These are phyloP conservation scores for Oryzias javanicus DNA, from an alignment of 2,113 vertebrate genomes.

Conservation along the genomic window DNA sequence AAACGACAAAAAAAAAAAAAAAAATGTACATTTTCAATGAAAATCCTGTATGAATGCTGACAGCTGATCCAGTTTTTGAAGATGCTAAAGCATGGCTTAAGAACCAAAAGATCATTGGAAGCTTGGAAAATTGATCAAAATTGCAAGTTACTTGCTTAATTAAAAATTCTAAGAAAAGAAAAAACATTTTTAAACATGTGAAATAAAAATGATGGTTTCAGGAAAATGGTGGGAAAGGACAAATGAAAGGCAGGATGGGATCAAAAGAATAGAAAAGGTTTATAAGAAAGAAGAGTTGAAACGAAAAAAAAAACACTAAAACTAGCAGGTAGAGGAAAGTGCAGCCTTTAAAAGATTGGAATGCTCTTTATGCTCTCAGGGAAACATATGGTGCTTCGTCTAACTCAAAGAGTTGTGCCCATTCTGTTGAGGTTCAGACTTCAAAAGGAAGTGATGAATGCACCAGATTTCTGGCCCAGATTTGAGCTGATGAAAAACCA, in stretches of 20 bases:
- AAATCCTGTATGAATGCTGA: too few species aligned
- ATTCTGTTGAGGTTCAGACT: slow-evolving; percentile 27
- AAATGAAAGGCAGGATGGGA: slow-evolving; percentile 1
- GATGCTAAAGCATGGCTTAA: too few species aligned
- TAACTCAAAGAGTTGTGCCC: slow-evolving; percentile 54
- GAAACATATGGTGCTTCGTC: slow-evolving; percentile 55
- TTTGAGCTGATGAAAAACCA: slow-evolving; percentile 46
- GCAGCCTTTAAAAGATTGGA: slow-evolving; percentile 36
- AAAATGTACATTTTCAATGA: too few species aligned
- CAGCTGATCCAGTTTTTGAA: too few species aligned
- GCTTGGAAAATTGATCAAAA: too few species aligned
- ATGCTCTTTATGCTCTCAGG: slow-evolving; percentile 49
- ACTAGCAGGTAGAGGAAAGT: slow-evolving; percentile 14
- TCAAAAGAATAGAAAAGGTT: background rate
- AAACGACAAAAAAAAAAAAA: slow-evolving; percentile 40
- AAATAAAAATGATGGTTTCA: too few species aligned
- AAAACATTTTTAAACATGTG: too few species aligned
- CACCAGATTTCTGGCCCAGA: slow-evolving; percentile 44
- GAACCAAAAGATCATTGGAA: too few species aligned
- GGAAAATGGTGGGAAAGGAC: slow-evolving; percentile 2
- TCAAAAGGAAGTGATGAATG: slow-evolving; percentile 32
- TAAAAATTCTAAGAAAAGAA: too few species aligned
- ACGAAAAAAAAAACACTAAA: background rate
- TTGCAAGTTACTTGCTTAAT: too few species aligned
- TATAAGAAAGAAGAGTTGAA: background rate